Percentiles rank a stretch among this genome's conserved stretches.
Conservation (phyloP, 2,797 vertebrate species). For the Pangasius macronema region DNA sequence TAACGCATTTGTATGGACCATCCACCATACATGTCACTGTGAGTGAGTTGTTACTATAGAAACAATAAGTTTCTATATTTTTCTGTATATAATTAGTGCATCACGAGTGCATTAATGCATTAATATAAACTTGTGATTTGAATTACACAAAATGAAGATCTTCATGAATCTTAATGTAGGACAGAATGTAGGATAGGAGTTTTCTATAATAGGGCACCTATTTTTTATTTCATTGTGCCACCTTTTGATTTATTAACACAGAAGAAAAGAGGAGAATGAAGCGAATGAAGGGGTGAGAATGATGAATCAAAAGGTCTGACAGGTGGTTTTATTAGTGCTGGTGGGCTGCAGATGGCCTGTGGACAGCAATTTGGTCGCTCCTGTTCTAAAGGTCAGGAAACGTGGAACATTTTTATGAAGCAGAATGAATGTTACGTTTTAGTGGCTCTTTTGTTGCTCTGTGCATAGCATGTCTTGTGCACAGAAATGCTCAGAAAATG, state of each 20-base stretch:
- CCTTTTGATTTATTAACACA: not conserved
- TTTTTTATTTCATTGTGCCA: not conserved
- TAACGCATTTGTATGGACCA: not conserved
- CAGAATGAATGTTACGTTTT: not conserved
- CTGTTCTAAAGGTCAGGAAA: constrained; percentile 5
- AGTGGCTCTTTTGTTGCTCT: not conserved
- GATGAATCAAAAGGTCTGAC: not conserved
- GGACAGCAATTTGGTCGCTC: not conserved
- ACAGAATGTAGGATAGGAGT: not conserved
- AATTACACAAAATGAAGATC: not conserved
- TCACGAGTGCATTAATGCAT: not conserved
- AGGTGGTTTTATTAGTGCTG: not conserved
- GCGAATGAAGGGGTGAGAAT: not conserved
- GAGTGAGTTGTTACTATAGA: not conserved
- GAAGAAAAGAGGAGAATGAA: not conserved
- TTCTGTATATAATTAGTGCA: not conserved
- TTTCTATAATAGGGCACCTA: not conserved
- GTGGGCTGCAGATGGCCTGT: not conserved
- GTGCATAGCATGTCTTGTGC: not conserved
- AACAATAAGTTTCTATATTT: not conserved
- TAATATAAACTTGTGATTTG: not conserved
- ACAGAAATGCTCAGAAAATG: not conserved
- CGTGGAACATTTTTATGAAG: not conserved
- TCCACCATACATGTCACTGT: not conserved
- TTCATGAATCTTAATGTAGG: not conserved